These are phyloP conservation scores for Drosophila kohkoa DNA, from an alignment of 1,140 invertebrate genomes.

Conservation along the genomic window DNA sequence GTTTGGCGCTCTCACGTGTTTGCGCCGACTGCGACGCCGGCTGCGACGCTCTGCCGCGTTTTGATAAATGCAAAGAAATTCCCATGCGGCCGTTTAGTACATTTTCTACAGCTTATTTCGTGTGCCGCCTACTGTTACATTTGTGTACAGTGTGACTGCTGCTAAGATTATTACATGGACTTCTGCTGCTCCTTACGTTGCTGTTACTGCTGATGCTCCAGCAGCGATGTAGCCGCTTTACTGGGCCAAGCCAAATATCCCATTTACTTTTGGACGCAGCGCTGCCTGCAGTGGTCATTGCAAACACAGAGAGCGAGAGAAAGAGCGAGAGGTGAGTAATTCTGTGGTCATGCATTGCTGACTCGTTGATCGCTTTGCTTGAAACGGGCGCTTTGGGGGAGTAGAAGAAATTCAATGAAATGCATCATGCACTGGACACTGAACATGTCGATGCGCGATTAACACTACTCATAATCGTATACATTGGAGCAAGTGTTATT, in stretches of 20 bases:
- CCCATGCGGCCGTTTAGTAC: constrained; percentile 73
- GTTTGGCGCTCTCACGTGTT: constrained; percentile 62
- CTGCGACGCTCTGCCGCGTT: constrained; percentile 26
- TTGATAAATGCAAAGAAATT: constrained; percentile 74
- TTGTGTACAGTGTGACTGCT: constrained; percentile 14
- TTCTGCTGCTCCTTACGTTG: constrained; percentile 10
- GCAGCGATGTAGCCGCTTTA: constrained; percentile 30
- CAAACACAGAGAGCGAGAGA: neutral
- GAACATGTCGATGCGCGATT: neutral
- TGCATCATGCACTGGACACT: neutral
- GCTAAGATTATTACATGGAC: constrained; percentile 6
- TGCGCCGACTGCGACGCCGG: constrained; percentile 50
- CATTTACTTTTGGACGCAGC: constrained; percentile 20
- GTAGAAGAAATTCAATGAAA: neutral
- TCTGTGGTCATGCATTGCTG: constrained; percentile 4
- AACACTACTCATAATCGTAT: constrained; percentile 3
- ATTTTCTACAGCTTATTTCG: constrained; percentile 57
- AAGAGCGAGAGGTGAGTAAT: constrained; percentile 38
- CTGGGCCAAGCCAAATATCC: constrained; percentile 20
- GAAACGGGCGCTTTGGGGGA: neutral
- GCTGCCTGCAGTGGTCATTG: constrained; percentile 15
- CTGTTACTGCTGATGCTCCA: constrained; percentile 10
- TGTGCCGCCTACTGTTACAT: constrained; percentile 48
- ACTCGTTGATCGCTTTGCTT: constrained; percentile 23
- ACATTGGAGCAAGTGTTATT: neutral